Conservation (phyloP, 2,113 vertebrate genomes). For the Columbina picui region DNA sequence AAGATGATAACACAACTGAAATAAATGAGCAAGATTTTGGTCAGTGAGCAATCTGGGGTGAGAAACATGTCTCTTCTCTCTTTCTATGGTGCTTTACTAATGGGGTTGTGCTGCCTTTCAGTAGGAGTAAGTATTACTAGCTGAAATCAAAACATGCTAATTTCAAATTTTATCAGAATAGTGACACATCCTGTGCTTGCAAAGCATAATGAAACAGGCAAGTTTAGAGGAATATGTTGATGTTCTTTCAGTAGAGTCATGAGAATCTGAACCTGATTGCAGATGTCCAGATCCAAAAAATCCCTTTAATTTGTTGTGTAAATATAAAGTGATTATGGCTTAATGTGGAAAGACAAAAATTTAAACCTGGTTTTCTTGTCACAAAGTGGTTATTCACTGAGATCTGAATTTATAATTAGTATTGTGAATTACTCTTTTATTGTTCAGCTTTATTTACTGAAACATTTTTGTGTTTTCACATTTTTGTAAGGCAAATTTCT, state of each 20-base stretch:
- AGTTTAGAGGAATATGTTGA: constrained; percentile 44
- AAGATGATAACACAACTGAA: neutral
- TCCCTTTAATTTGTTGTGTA: constrained; percentile 19
- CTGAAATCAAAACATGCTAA: constrained; percentile 57
- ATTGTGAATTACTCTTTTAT: neutral
- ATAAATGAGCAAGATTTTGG: neutral
- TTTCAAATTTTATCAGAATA: constrained; percentile 65
- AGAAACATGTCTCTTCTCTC: neutral
- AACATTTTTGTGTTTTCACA: neutral
- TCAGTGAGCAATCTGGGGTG: neutral
- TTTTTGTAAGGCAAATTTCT: neutral
- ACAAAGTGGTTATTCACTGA: neutral
- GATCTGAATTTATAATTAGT: neutral
- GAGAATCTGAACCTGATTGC: constrained; percentile 9
- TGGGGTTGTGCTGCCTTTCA: neutral
- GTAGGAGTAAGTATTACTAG: constrained; percentile 42
- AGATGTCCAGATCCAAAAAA: neutral
- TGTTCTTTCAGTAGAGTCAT: constrained; percentile 32
- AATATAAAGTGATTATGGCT: neutral
- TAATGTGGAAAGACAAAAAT: neutral
- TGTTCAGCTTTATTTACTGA: neutral
- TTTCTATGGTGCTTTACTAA: neutral
- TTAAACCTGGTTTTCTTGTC: neutral
- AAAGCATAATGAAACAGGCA: constrained; percentile 30
- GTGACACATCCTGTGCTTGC: constrained; percentile 27